Percentiles rank a stretch among this genome's conserved stretches.
Evolutionary conservation across 1,140 invertebrate genomes (phyloP).

Genomic region (Teleopsis dalmanni): DNA sequence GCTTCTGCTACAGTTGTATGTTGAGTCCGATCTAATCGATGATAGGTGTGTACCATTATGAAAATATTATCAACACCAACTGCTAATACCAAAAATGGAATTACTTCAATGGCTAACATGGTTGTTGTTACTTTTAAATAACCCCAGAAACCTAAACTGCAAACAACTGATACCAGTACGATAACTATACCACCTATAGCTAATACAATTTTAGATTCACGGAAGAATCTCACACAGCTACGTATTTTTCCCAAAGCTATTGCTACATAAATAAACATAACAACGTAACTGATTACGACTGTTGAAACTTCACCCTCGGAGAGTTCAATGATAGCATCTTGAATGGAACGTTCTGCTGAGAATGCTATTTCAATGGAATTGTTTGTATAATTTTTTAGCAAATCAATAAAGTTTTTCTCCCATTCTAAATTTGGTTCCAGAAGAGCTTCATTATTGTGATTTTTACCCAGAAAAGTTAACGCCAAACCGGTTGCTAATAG

Average conservation of each 20-base stretch:
- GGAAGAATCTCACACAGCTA: conserved; percentile 50
- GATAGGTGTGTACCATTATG: conserved; percentile 67
- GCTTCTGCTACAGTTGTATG: conserved; percentile 49
- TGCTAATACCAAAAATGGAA: conserved; percentile 86
- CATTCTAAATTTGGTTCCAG: conserved; percentile 60
- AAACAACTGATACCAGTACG: conserved; percentile 71
- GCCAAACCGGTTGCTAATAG: conserved; percentile 58
- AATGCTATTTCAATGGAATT: conserved; percentile 66
- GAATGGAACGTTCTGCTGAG: conserved; percentile 76
- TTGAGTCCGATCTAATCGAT: conserved; percentile 44
- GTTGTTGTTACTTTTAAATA: conserved; percentile 70
- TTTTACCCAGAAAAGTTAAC: conserved; percentile 70
- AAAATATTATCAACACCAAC: conserved; percentile 95
- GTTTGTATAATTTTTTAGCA: conserved; percentile 66
- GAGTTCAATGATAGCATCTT: conserved; percentile 79
- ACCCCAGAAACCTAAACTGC: conserved; percentile 78
- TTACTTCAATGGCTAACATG: conserved; percentile 83
- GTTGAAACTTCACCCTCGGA: conserved; percentile 74
- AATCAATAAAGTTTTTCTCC: conserved; percentile 73
- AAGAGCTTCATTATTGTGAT: conserved; percentile 50
- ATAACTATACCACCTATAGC: conserved; percentile 77
- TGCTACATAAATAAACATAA: conserved; percentile 91
- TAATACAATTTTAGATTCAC: conserved; percentile 74
- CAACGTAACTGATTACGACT: conserved; percentile 75
- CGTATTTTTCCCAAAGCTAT: conserved; percentile 72